phyloP scores from a whole-genome alignment of 64 coral and sea anemone genomes.

The Actinia equina region DNA sequence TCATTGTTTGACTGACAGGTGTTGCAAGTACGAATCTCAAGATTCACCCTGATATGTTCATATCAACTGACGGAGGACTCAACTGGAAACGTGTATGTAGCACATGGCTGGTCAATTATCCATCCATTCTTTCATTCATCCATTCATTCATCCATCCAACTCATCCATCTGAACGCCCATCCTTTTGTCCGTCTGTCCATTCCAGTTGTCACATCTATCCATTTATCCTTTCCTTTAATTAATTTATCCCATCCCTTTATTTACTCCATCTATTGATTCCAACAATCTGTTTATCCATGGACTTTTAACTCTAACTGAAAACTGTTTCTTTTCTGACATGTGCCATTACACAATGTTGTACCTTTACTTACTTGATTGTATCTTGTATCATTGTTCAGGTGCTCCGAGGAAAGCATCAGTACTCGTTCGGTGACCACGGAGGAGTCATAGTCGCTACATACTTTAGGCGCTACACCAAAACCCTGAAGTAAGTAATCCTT shows the following conservation, averaged over 20 bases:
- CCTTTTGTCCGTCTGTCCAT: background rate
- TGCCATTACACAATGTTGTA: no score
- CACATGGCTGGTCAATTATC: background rate
- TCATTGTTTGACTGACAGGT: conserved; percentile 36
- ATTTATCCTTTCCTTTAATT: background rate
- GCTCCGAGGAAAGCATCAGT: conserved; percentile 40
- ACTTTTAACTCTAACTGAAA: no score
- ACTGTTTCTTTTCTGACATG: no score
- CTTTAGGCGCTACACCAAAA: conserved; percentile 41
- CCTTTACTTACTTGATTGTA: background rate
- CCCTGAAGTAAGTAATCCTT: conserved; percentile 11
- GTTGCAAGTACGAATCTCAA: conserved; percentile 90
- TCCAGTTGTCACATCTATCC: no score
- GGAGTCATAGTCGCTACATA: conserved; percentile 39
- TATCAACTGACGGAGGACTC: conserved; percentile 78
- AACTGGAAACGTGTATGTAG: conserved; percentile 70
- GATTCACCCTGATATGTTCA: conserved; percentile 74
- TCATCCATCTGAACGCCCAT: background rate
- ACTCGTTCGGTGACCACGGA: conserved; percentile 46
- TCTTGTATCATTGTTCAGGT: conserved; percentile 7
- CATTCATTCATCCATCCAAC: background rate
- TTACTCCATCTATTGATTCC: no score
- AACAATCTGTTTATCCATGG: no score
- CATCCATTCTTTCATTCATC: background rate
- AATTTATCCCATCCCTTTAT: no score